A percentile compares a stretch with the other conserved stretches of the same genome.
phyloP scores from a whole-genome alignment of 1,140 invertebrate species.

The Cyrtorhinus lividipennis region DNA sequence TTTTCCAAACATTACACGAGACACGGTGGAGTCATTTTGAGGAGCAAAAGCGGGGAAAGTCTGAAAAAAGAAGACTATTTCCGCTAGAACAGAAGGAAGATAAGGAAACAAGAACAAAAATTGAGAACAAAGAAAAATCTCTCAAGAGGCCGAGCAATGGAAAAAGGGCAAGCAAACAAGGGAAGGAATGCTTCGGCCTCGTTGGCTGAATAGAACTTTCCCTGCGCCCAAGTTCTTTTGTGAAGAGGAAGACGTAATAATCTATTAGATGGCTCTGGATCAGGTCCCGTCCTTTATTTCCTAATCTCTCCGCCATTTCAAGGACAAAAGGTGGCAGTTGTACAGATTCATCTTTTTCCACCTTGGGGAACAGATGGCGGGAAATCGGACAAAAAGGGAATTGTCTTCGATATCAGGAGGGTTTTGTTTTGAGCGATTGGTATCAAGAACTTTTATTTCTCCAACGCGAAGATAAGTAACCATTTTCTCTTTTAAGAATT shows the following conservation, averaged over 20 bases:
- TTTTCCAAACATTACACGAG: too few species aligned
- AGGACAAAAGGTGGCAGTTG: constrained; percentile 8
- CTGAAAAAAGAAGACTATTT: background rate
- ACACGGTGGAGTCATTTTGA: background rate
- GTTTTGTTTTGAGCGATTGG: background rate
- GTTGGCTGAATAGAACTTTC: background rate
- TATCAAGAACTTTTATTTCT: too few species aligned
- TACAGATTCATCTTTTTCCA: constrained; percentile 5
- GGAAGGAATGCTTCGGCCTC: background rate
- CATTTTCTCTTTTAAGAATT: background rate
- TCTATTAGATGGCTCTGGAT: constrained; percentile 2
- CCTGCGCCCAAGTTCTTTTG: background rate
- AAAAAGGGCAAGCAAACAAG: constrained; percentile 5
- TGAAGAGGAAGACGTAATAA: constrained; percentile 1
- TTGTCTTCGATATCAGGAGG: background rate
- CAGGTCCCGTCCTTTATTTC: background rate
- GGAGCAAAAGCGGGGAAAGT: background rate
- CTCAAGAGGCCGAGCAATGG: background rate
- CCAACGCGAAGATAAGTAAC: too few species aligned
- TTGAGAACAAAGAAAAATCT: background rate
- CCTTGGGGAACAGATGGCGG: background rate
- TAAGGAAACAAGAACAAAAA: background rate
- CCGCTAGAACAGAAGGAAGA: background rate
- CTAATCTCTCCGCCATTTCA: constrained; percentile 1
- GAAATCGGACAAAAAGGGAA: background rate